These are phyloP conservation scores for Drosophila lacicola DNA, from an alignment of 2,888 invertebrate genomes.

Conservation along the genomic window DNA sequence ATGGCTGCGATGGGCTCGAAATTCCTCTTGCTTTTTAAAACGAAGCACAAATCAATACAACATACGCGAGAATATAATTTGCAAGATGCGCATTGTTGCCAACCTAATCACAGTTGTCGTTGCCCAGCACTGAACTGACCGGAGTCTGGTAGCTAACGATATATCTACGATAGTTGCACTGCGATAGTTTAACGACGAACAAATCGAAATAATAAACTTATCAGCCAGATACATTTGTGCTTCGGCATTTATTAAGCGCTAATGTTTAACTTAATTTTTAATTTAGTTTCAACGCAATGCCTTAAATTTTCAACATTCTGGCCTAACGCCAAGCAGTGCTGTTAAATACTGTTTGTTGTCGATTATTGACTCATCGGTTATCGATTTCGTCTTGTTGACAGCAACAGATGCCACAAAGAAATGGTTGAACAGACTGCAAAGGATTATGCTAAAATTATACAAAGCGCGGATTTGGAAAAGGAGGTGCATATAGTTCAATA, in stretches of 20 bases:
- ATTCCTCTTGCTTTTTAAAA: not conserved
- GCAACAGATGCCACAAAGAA: conserved; percentile 38
- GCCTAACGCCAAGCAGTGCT: not conserved
- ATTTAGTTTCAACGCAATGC: not conserved
- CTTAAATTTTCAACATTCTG: not conserved
- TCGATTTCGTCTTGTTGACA: conserved; percentile 21
- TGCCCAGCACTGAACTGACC: conserved; percentile 28
- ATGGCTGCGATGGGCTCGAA: conserved; percentile 44
- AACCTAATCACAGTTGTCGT: conserved; percentile 33
- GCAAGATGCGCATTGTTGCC: conserved; percentile 47
- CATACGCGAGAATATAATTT: conserved; percentile 39
- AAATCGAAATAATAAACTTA: too few relatives aligned
- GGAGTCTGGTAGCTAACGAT: conserved; percentile 1
- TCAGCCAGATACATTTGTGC: not conserved
- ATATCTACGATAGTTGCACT: not conserved
- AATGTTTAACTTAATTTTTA: too few relatives aligned
- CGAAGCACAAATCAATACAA: conserved; percentile 55
- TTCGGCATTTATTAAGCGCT: too few relatives aligned
- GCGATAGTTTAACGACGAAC: not conserved
- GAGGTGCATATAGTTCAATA: conserved; percentile 82
- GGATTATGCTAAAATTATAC: conserved; percentile 87
- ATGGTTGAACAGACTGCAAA: conserved; percentile 86
- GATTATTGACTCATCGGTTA: not conserved
- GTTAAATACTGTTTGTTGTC: not conserved
- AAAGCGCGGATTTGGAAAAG: conserved; percentile 86